Percentiles rank a stretch among this genome's conserved stretches.
These are phyloP conservation scores for Desmodus rotundus DNA, from an alignment of 2,113 vertebrate genomes.

Conservation along the genomic window DNA sequence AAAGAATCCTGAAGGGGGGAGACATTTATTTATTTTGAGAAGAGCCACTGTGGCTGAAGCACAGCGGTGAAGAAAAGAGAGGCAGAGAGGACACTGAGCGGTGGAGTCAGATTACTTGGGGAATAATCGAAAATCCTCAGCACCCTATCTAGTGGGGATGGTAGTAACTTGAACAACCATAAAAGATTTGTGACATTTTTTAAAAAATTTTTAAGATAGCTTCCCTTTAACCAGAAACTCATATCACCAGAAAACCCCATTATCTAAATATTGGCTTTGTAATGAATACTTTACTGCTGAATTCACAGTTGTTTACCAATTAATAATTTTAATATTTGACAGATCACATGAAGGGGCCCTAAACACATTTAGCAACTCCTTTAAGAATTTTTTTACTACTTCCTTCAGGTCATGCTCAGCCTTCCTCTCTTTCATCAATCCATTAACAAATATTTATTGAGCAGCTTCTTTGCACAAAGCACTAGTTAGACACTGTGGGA, in stretches of 20 bases:
- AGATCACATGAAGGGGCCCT: not conserved
- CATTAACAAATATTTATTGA: slow-evolving; percentile 60
- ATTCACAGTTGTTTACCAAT: not conserved
- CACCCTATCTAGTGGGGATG: not conserved
- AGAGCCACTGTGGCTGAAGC: not conserved
- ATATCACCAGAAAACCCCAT: slow-evolving; percentile 11
- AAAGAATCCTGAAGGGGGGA: not conserved
- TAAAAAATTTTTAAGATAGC: not conserved
- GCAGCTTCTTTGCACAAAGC: slow-evolving; percentile 16
- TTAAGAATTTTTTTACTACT: slow-evolving; percentile 14
- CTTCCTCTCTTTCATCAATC: slow-evolving; percentile 26
- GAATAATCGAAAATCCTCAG: not conserved
- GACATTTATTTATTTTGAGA: not conserved
- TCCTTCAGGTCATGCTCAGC: not conserved
- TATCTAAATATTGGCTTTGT: not conserved
- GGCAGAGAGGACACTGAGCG: not conserved
- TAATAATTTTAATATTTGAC: slow-evolving; percentile 19
- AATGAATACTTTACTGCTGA: not conserved
- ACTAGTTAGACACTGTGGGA: slow-evolving; percentile 2
- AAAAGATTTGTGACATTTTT: not conserved
- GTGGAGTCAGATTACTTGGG: not conserved
- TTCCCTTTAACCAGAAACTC: slow-evolving; percentile 10
- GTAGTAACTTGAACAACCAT: not conserved
- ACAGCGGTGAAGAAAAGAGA: not conserved
- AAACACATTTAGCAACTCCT: slow-evolving; percentile 14